phyloP scores from a whole-genome alignment of 1,140 invertebrate species.

The Orchestia grillus region DNA sequence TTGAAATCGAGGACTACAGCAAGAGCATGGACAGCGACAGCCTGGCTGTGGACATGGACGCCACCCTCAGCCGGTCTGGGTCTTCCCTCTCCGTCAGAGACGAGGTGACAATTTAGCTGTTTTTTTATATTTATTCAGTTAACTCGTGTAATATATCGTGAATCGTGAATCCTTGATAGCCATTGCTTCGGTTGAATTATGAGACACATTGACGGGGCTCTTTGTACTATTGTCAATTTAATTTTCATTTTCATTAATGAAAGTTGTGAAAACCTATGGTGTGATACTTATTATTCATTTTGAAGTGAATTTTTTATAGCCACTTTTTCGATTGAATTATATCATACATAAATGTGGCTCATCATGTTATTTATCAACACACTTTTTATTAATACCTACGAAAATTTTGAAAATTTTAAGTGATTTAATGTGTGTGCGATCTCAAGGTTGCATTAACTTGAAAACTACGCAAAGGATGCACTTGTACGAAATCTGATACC shows the following conservation, averaged over 20 bases:
- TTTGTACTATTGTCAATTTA: neutral
- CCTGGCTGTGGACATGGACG: constrained; percentile 64
- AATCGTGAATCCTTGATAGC: neutral
- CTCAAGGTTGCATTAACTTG: neutral
- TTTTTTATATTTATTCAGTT: neutral
- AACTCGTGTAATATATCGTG: neutral
- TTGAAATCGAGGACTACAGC: constrained; percentile 66
- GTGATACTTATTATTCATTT: no score
- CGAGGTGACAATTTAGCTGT: constrained; percentile 59
- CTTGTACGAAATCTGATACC: no score
- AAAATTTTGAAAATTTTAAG: no score
- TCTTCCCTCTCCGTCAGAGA: constrained; percentile 67
- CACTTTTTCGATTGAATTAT: no score
- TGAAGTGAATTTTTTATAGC: no score
- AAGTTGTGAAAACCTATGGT: no score
- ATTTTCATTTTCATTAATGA: no score
- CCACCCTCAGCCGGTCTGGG: constrained; percentile 65
- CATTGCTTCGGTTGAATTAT: neutral
- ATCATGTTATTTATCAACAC: no score
- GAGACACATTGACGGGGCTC: neutral
- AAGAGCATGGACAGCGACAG: constrained; percentile 67
- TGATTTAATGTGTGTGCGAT: no score
- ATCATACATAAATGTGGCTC: no score
- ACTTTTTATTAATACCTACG: no score
- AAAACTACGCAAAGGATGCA: neutral